Conservation (phyloP, 64 coral and sea anemone genomes). For the Stylophora pistillata region DNA sequence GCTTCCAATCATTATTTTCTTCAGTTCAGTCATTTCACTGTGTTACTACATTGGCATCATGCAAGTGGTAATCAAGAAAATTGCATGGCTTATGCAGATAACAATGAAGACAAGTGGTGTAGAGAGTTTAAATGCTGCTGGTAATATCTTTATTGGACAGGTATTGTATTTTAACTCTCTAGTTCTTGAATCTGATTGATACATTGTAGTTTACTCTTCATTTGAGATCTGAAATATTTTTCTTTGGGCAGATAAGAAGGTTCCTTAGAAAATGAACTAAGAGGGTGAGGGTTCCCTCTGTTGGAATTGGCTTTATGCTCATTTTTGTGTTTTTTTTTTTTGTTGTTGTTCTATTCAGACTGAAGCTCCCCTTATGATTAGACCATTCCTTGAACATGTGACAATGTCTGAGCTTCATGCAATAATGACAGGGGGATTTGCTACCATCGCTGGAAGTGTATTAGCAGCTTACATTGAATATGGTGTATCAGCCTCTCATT, state of each 20-base stretch:
- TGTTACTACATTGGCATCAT: slow-evolving; percentile 86
- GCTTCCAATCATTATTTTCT: slow-evolving; percentile 85
- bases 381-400: slow-evolving; percentile 81
- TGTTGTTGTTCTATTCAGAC: slow-evolving; percentile 55
- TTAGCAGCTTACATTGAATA: slow-evolving; percentile 87
- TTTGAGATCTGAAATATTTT: no score
- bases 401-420: slow-evolving; percentile 95
- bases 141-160: slow-evolving; percentile 94
- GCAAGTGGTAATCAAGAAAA: slow-evolving; percentile 78
- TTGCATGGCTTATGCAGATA: slow-evolving; percentile 95
- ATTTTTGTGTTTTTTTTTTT: no score
- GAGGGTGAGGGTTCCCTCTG: no score
- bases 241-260: no score
- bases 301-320: no score
- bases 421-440: slow-evolving; percentile 94
- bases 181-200: no score
- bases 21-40: slow-evolving; percentile 84
- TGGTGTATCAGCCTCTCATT: slow-evolving; percentile 84
- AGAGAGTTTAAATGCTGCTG: slow-evolving; percentile 89
- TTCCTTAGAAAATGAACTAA: no score
- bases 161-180: slow-evolving; percentile 35
- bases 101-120: slow-evolving; percentile 90
- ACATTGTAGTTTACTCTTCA: no score
- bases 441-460: slow-evolving; percentile 90
- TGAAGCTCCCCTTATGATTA: slow-evolving; percentile 82